These are phyloP conservation scores for Lepus oiostolus DNA, from an alignment of 2,797 vertebrate species.

Conservation along the genomic window DNA sequence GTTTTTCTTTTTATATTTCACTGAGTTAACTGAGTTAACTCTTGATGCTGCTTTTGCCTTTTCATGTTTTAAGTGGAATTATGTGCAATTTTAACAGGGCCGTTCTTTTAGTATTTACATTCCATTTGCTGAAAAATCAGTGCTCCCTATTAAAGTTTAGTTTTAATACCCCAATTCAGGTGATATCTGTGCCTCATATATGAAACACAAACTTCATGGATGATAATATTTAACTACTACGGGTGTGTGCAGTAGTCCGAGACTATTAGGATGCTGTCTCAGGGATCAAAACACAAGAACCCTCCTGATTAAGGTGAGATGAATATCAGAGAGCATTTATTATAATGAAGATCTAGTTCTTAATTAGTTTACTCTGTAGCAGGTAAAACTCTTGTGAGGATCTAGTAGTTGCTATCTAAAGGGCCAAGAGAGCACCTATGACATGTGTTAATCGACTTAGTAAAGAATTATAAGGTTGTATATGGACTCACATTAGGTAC, in stretches of 20 bases:
- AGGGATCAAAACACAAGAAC: background rate
- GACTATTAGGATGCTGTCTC: background rate
- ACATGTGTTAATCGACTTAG: constrained; percentile 17
- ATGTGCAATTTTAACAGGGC: background rate
- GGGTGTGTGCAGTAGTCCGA: background rate
- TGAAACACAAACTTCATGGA: constrained; percentile 16
- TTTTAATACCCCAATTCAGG: constrained; percentile 27
- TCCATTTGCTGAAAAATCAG: constrained; percentile 56
- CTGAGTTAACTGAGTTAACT: constrained; percentile 44
- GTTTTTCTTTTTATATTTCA: constrained; percentile 65
- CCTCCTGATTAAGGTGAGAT: constrained; percentile 18
- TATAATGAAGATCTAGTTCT: background rate
- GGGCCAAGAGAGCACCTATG: background rate
- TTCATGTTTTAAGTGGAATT: constrained; percentile 60
- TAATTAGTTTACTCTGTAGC: background rate
- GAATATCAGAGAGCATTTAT: constrained; percentile 4
- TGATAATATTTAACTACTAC: background rate
- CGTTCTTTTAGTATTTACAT: constrained; percentile 58
- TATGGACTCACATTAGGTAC: constrained; percentile 57
- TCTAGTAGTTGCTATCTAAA: constrained; percentile 27
- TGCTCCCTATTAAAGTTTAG: constrained; percentile 45
- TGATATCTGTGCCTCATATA: background rate
- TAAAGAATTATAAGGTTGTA: constrained; percentile 62
- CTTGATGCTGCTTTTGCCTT: constrained; percentile 48
- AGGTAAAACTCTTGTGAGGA: constrained; percentile 12